A percentile compares a stretch with the other conserved stretches of the same genome.
These are phyloP conservation scores for Ariopsis seemanni DNA, from an alignment of 2,113 vertebrate species.

Conservation along the genomic window DNA sequence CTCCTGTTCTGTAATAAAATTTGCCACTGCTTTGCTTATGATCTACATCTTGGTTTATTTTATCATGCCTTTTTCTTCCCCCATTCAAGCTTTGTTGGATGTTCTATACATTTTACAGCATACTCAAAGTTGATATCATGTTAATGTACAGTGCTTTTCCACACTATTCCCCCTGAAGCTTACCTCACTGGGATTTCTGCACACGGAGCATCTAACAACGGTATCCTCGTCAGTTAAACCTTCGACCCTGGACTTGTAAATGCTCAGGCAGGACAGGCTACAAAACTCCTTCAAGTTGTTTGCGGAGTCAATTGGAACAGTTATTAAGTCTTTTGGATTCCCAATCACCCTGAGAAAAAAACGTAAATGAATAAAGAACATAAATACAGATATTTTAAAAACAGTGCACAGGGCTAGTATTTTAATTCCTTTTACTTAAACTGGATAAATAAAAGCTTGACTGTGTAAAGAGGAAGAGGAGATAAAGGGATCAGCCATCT, in stretches of 20 bases:
- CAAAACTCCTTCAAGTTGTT: conserved; percentile 87
- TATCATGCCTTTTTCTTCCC: not conserved
- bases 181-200: conserved; percentile 86
- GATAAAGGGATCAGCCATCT: not conserved
- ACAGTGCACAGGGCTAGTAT: no score
- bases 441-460: not conserved
- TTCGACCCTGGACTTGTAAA: conserved; percentile 80
- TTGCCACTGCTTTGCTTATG: not conserved
- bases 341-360: conserved; percentile 79
- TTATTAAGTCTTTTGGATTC: conserved; percentile 92
- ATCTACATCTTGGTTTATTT: not conserved
- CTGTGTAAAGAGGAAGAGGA: not conserved
- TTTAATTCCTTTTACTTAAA: not conserved
- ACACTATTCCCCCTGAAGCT: conserved; percentile 35
- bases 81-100: not conserved
- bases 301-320: conserved; percentile 83
- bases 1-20: not conserved
- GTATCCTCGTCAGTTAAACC: conserved; percentile 73
- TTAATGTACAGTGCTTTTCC: not conserved
- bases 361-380: not conserved
- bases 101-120: not conserved
- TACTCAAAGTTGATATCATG: not conserved
- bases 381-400: not conserved
- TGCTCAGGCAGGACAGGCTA: conserved; percentile 88
- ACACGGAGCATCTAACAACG: conserved; percentile 87